phyloP scores from a whole-genome alignment of 1,140 invertebrate species.

The Trichonephila inaurata region DNA sequence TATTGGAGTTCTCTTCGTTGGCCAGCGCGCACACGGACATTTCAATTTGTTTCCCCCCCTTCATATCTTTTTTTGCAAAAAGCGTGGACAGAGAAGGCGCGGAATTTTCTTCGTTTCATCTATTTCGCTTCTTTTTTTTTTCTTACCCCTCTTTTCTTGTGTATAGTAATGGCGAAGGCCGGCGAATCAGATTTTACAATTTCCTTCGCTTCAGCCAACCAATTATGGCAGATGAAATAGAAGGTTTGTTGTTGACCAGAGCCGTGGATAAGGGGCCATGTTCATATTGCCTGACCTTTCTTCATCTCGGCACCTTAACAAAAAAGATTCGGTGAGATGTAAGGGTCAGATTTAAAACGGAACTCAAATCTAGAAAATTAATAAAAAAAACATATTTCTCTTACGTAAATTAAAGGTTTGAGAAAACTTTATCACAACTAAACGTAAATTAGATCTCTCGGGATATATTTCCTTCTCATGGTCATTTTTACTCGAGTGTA shows the following conservation, averaged over 20 bases:
- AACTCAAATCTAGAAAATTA: no score
- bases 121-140: conserved; percentile 45
- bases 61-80: conserved; percentile 49
- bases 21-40: conserved; percentile 68
- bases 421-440: no score
- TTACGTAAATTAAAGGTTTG: no score
- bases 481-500: no score
- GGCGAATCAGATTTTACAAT: conserved; percentile 76
- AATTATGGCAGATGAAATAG: conserved; percentile 76
- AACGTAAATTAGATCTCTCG: no score
- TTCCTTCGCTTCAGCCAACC: conserved; percentile 75
- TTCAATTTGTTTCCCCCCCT: conserved; percentile 68
- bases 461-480: no score
- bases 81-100: conserved; percentile 72
- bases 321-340: neutral
- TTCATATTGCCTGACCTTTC: conserved; percentile 53
- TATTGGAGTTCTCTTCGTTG: conserved; percentile 56
- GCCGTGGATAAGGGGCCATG: conserved; percentile 15
- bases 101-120: conserved; percentile 70
- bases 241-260: conserved; percentile 75
- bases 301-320: neutral
- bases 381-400: no score
- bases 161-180: conserved; percentile 73
- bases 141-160: neutral
- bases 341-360: neutral